Evolutionary conservation across 2,797 vertebrate genomes (phyloP), one percentile per base, ranked within the genome.

Genomic region (Megaceryle alcyon): DNA sequence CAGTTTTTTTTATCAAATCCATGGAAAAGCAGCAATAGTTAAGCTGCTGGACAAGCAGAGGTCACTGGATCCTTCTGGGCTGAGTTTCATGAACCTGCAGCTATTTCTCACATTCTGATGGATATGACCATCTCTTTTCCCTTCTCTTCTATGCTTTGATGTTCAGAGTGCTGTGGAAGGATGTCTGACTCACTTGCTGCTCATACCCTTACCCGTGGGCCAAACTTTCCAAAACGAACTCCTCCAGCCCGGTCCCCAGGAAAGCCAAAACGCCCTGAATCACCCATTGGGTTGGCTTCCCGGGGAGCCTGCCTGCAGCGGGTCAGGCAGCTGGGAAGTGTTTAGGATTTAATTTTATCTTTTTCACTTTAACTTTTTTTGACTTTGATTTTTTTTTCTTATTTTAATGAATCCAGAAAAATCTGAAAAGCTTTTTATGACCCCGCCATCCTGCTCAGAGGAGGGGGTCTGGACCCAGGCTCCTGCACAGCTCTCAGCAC

Each of bases 211-310:
- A 70, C 81, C 87, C 3, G 0, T 17, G 39, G 90, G 83, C 37
- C 73, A 88, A 39, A 33, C 39, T 92, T 86, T 69, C 83, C 51
- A 12, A 28, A 20, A 7, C 2, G 43, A 79, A 9, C 46, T 72
- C 9, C 1, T 1, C 16, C 17, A 63, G 31, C 14, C 66, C 9
- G 2, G 23, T 5, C 33, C 59, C 33, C 44, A 57, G 63, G 56
- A 88, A 28, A 14, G 3, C 68, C 54, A 35, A 76, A 82, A 14
- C 3, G 3, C 41, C n/a, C 77, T 12, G 57, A 5, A 2, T 28
- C 5, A 1, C 46, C 46, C 4, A 0, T 1, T 0, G 0, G 46
- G 14, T 4, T 43, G 26, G 29, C 6, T 56, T 57, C 6, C 43
- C 0, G 0, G 7, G 25, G 23, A 2, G 2, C 9, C 71, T 76